Evolutionary conservation across 2,797 vertebrate species (phyloP), one percentile per base, ranked within the genome.

Genomic region (Synanceia verrucosa): DNA sequence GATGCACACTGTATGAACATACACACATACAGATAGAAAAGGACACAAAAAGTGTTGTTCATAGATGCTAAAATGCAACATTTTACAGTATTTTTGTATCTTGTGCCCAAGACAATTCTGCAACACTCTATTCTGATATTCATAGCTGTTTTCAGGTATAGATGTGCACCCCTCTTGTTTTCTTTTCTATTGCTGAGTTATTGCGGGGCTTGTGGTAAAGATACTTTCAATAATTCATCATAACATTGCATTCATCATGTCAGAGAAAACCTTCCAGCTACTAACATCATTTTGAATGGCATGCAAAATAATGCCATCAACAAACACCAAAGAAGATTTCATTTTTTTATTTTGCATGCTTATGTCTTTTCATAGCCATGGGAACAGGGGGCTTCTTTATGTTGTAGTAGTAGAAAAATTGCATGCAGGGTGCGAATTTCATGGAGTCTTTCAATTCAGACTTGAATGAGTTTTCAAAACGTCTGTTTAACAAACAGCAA

Each of bases 161-260:
- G 2, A 2, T 60, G 50, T 0, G 3, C 23, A 10, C 0, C 34
- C 7, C 2, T 56, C 0, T 14, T 13, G 4, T 37, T 18, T 48
- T 18, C 6, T 52, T 47, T 23, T 28, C 55, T 48, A n/a, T n/a
- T 58, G 34, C 21, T 50, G 21, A 21, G 31, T 59, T 31, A 53
- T 24, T 48, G 13, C 47, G 28, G 14, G 8, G 21, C 23, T 59
- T 59, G 11, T 28, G 46, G 51, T 6, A 57, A 66, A 73, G 33
- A 44, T 59, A 57, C 31, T 19, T 69, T 72, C 26, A 76, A 58
- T 66, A 52, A 70, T 65, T 68, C 41, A 64, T 67, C 18, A 26
- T 34, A 57, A 60, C 12, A 44, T 11, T 21, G 6, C 4, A n/a
- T n/a, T n/a, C n/a, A n/a, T n/a, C n/a, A n/a, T 0, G 5, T 36